Evolutionary conservation across 2,113 vertebrate species (phyloP).

Genomic region (Pipa parva): DNA sequence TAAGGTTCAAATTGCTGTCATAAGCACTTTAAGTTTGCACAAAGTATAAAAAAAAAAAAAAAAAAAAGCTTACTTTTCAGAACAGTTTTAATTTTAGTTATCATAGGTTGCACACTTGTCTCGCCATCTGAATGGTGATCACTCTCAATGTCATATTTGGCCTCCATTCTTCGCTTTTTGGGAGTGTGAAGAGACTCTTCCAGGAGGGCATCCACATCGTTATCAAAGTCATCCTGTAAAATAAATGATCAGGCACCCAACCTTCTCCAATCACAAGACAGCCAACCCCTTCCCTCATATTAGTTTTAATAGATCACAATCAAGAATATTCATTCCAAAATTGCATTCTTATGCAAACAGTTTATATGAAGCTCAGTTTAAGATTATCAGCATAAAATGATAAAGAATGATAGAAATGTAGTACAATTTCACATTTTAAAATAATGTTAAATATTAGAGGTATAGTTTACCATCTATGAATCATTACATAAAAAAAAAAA

Average conservation of each 20-base stretch:
- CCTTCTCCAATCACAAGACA: conserved; percentile 29
- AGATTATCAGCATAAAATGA: no score
- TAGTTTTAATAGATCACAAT: no score
- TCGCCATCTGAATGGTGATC: conserved; percentile 93
- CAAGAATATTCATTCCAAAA: no score
- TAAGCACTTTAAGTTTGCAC: neutral
- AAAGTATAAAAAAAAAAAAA: neutral
- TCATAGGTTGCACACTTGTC: conserved; percentile 93
- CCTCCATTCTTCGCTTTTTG: conserved; percentile 87
- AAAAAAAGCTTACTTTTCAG: conserved; percentile 85
- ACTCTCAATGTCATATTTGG: conserved; percentile 82
- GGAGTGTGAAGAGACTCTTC: conserved; percentile 93
- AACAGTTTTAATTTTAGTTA: conserved; percentile 99
- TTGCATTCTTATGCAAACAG: no score
- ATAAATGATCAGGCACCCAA: conserved; percentile 60
- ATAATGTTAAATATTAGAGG: no score
- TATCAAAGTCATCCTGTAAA: conserved; percentile 98
- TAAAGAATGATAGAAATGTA: no score
- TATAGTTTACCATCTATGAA: no score
- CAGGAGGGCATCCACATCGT: conserved; percentile 93
- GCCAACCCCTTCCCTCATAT: no score
- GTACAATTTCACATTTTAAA: no score
- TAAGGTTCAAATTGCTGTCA: no score
- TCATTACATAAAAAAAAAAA: no score
- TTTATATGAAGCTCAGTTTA: no score